These are phyloP conservation scores for Odontothrips loti DNA, from an alignment of 2,888 invertebrate genomes.

Conservation along the genomic window DNA sequence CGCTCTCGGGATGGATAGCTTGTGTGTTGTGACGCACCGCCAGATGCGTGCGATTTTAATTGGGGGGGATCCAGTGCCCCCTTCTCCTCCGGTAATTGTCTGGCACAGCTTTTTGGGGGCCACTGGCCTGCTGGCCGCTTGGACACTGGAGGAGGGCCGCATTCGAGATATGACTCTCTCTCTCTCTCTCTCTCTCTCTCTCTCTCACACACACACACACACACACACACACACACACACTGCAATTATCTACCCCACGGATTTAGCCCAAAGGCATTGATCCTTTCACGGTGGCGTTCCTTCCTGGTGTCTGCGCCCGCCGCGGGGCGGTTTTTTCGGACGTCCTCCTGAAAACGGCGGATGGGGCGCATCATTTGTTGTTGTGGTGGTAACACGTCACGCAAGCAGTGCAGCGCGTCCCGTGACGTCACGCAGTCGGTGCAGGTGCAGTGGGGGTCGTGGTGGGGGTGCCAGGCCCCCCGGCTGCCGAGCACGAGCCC, in stretches of 20 bases:
- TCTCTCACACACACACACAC: not conserved
- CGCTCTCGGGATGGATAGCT: not conserved
- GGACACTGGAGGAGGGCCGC: not conserved
- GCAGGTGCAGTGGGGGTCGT: not conserved
- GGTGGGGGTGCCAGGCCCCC: not conserved
- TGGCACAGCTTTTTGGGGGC: too few species aligned
- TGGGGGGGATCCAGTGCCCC: conserved; percentile 7
- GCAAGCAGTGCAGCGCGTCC: too few species aligned
- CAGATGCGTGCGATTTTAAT: conserved; percentile 22
- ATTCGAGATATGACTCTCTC: not conserved
- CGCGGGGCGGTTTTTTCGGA: too few species aligned
- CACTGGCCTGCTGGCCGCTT: not conserved
- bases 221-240: not conserved
- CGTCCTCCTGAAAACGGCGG: too few species aligned
- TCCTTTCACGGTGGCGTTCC: not conserved
- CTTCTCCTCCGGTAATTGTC: not conserved
- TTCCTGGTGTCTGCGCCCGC: too few species aligned
- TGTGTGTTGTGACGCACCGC: not conserved
- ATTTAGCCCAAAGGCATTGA: not conserved
- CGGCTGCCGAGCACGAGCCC: not conserved
- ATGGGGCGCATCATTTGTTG: too few species aligned
- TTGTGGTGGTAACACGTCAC: too few species aligned
- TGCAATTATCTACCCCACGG: not conserved
- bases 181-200: conserved; percentile 1
- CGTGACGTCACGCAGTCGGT: too few species aligned